Conservation (phyloP, 2,888 invertebrate species). For the Lasioglossum leucozonium region DNA sequence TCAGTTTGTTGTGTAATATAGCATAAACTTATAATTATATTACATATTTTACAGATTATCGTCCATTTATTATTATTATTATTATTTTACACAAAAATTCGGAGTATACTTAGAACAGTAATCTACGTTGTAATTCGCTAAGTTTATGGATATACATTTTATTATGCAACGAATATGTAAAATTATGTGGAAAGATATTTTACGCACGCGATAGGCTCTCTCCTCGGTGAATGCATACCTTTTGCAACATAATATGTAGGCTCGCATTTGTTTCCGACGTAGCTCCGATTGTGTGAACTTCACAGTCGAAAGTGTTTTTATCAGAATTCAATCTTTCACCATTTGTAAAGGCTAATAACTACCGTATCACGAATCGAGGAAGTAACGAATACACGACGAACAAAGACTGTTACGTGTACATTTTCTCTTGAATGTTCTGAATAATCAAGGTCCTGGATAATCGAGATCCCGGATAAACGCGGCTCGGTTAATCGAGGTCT, state of each 20-base stretch:
- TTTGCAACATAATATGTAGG: background rate
- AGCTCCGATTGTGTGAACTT: background rate
- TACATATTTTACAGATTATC: no score
- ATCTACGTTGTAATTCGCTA: background rate
- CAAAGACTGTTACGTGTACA: background rate
- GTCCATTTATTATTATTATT: no score
- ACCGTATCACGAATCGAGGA: background rate
- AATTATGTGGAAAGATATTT: background rate
- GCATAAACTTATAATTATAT: background rate
- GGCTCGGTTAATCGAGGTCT: conserved; percentile 10
- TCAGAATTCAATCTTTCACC: background rate
- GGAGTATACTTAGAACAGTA: no score
- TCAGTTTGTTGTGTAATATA: no score
- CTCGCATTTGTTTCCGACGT: background rate
- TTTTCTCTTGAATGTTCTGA: conserved; percentile 8
- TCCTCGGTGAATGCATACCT: background rate
- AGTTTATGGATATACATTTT: background rate
- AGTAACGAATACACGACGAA: conserved; percentile 1
- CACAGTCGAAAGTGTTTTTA: background rate
- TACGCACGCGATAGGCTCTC: background rate
- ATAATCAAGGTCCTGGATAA: conserved; percentile 8
- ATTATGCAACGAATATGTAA: background rate
- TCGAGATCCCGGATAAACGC: conserved; percentile 7
- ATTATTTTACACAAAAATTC: no score
- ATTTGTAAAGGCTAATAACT: background rate